Conservation (phyloP, 2,888 invertebrate species). For the Acanthosoma haemorrhoidale region DNA sequence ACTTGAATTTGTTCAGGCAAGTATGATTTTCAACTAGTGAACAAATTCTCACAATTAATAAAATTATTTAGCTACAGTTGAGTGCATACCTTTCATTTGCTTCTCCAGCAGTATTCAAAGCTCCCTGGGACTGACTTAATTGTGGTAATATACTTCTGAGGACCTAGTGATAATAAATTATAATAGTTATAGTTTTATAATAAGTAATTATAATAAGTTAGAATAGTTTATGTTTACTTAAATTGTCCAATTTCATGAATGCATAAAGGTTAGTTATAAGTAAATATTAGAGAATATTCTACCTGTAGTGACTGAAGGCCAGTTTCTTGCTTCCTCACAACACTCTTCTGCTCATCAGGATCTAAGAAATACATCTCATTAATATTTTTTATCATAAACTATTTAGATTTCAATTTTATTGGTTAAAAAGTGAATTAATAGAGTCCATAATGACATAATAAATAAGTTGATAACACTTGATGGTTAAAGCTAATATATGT, state of each 20-base stretch:
- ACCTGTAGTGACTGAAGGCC: conserved; percentile 50
- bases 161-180: conserved; percentile 48
- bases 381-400: no score
- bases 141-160: conserved; percentile 50
- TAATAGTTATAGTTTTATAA: no score
- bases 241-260: no score
- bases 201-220: no score
- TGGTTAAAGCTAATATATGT: no score
- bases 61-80: no score
- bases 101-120: conserved; percentile 26
- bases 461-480: no score
- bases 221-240: no score
- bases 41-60: no score
- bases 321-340: conserved; percentile 36
- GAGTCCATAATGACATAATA: no score
- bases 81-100: conserved; percentile 19
- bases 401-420: neutral
- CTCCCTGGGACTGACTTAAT: conserved; percentile 42
- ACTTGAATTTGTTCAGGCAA: no score
- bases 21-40: no score
- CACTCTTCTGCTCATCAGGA: neutral
- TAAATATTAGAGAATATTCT: conserved; percentile 37
- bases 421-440: neutral
- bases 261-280: neutral
- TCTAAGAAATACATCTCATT: neutral